These are phyloP conservation scores for Mus spicilegus DNA, from an alignment of 2,113 vertebrate species.

Conservation along the genomic window DNA sequence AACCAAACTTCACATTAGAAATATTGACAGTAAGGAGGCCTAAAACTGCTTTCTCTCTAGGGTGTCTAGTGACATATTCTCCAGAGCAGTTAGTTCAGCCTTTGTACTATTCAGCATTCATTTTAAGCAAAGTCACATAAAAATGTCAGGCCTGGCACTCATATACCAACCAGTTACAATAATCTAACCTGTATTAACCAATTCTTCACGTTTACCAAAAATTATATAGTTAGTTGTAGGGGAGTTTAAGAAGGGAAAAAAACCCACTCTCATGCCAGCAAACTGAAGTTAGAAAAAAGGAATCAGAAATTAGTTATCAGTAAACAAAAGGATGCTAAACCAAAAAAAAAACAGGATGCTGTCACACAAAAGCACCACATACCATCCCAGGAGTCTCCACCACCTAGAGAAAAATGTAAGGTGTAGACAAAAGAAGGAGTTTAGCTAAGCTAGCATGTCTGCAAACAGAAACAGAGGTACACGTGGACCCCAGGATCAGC, in stretches of 20 bases:
- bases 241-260: conserved; percentile 36
- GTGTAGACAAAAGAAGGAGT: conserved; percentile 83
- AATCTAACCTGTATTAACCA: not conserved
- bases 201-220: conserved; percentile 51
- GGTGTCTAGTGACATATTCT: not conserved
- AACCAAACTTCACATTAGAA: not conserved
- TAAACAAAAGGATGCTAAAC: conserved; percentile 79
- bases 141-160: not conserved
- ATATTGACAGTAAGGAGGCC: not conserved
- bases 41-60: not conserved
- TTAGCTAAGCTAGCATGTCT: conserved; percentile 76
- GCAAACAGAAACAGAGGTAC: not conserved
- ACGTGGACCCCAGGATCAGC: conserved; percentile 30
- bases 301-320: conserved; percentile 85
- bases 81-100: not conserved
- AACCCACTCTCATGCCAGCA: conserved; percentile 86
- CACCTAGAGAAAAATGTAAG: conserved; percentile 89
- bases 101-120: not conserved
- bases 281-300: conserved; percentile 82
- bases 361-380: conserved; percentile 85
- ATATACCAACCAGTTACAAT: not conserved
- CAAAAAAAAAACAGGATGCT: conserved; percentile 75
- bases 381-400: conserved; percentile 95
- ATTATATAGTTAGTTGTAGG: conserved; percentile 6
- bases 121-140: not conserved